Base-by-base conservation (phyloP, 2,888 invertebrate genomes). In the Pristionchus arcanus region DNA sequence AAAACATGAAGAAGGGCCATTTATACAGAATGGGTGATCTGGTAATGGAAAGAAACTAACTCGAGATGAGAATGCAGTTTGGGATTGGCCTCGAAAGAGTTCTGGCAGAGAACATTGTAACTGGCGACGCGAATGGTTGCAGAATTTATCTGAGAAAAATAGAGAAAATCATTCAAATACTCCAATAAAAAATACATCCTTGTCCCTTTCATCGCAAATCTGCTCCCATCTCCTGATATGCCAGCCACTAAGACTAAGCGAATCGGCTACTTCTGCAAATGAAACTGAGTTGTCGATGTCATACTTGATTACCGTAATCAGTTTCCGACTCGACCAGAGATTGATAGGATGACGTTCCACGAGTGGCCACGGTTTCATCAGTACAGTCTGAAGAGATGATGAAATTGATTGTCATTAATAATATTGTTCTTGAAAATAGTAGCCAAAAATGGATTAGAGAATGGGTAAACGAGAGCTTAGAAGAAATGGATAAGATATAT, bases 21-120 rank as follows among this genome's bases (percentile, higher is more conserved):
- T n/a, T n/a, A n/a, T n/a, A n/a, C n/a, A n/a, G n/a, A n/a, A n/a
- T n/a, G n/a, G n/a, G n/a, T n/a, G n/a, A 59, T 59, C 21, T 59
- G 59, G 21, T 49, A 49, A 7, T 1, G 63, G 63, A 25, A 63
- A 63, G n/a, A n/a, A 34, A 81, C 81, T 4, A n/a, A 49, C 77
- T 49, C 49, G 28, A 81, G 81, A 49, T 81, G 81, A 7, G 21
- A 25, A n/a, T 77, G 37, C 5, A 77, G 74, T 9, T 37, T 42
- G 49, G 49, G 28, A 42, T 49, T 49, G 5, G 3, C 28, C 21
- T 81, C 81, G n/a, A 81, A n/a, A 1, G 49, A 15, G 4, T 11
- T 11, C 21, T 81, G 81, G 15, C 53, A 81, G 49, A 81, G 81
- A 25, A 81, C 49, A 49, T 81, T 81, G 49, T 81, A 81, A 42